Evolutionary conservation across 2,888 invertebrate genomes (phyloP), one percentile per base, ranked within the genome.

Genomic region (Morpho deidamia): DNA sequence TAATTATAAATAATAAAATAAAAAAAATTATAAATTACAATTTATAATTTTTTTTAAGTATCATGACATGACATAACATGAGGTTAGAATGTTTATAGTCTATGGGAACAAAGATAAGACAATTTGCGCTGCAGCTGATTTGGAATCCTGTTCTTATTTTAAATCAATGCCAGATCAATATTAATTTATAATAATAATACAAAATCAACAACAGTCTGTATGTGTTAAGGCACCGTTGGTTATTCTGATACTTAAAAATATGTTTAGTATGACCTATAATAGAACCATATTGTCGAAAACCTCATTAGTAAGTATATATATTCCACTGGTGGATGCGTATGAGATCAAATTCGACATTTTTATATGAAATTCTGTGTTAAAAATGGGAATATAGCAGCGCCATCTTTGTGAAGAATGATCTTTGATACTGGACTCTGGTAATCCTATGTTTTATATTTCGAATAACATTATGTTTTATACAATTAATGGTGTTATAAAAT

Each of bases 311-410:
- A 61, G 60, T 64, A 69, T 74, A 74, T 71, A 73, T 75, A 72
- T 74, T 82, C 80, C 84, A 86, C 81, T 86, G 84, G 85, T 81
- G 83, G 83, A 77, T 79, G 81, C 72, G 72, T 73, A 83, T 86
- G 87, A 88, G 87, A 88, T 88, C 87, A 88, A 84, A 85, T 81
- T 77, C 81, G 81, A 79, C 76, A 72, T 73, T 76, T 76, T 44
- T 40, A 44, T 68, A 61, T 62, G 63, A 68, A 68, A 59, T 51
- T 57, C 42, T 49, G n/a, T n/a, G 33, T 12, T 47, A 33, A 33
- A 7, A 9, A 9, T 12, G 32, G 11, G 34, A 10, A 32, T n/a
- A 32, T 11, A 11, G 44, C 11, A 39, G 8, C 32, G 10, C 32
- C 39, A 38, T 39, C 38, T 14, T 37, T 45, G 45, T 38, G 23